These are phyloP conservation scores for Jordanella pulchra DNA, from an alignment of 2,797 vertebrate genomes.

Conservation along the genomic window DNA sequence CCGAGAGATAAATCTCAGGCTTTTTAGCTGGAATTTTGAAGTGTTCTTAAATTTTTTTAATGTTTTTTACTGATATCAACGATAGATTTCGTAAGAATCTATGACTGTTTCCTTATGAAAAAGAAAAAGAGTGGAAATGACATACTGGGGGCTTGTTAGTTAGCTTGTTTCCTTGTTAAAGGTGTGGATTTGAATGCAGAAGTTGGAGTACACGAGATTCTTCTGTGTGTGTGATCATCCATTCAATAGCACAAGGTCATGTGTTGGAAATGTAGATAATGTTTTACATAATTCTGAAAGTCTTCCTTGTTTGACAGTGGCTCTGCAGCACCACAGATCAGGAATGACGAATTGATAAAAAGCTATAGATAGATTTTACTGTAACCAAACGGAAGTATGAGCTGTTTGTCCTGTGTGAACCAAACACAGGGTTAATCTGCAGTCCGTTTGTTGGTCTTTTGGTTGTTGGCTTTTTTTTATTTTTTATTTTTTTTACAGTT, in stretches of 20 bases:
- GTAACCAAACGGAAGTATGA: constrained; percentile 8
- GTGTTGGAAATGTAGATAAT: constrained; percentile 67
- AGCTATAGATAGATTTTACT: constrained; percentile 23
- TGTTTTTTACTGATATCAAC: too few species aligned
- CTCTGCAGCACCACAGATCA: constrained; percentile 29
- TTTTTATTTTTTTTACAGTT: neutral
- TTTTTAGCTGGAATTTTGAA: constrained; percentile 10
- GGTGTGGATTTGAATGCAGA: constrained; percentile 43
- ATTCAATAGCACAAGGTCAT: constrained; percentile 56
- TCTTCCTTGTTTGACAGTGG: constrained; percentile 61
- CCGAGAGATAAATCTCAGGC: constrained; percentile 17
- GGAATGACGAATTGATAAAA: constrained; percentile 31
- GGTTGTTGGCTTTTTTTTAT: neutral
- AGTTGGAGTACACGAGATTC: constrained; percentile 35
- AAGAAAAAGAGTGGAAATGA: constrained; percentile 1
- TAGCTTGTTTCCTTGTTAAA: constrained; percentile 6
- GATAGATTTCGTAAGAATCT: neutral
- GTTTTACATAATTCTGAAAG: constrained; percentile 72
- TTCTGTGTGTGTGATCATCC: constrained; percentile 50
- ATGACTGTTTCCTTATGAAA: neutral
- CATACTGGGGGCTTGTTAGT: constrained; percentile 1
- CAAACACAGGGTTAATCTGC: constrained; percentile 6
- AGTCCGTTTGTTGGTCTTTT: constrained; percentile 18
- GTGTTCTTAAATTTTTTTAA: constrained; percentile 4
- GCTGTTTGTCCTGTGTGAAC: neutral